A percentile compares a stretch with the other conserved stretches of the same genome.
These are phyloP conservation scores for Lasioglossum leucozonium DNA, from an alignment of 2,888 invertebrate species.

Conservation along the genomic window DNA sequence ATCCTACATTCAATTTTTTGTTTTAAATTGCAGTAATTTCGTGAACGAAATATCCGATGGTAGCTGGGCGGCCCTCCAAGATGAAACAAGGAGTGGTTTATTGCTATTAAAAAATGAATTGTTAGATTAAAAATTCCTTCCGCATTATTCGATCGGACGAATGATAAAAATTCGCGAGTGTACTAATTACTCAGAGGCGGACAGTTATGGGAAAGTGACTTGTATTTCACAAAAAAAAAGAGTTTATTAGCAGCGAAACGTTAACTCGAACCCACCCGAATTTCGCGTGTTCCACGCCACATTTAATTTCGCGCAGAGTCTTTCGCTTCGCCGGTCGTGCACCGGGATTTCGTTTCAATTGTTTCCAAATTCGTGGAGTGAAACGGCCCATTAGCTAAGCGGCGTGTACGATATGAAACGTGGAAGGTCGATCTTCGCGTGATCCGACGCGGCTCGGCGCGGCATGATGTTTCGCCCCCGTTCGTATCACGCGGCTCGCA, in stretches of 20 bases:
- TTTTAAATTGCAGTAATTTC: no score
- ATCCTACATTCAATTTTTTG: no score
- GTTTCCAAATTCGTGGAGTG: not conserved
- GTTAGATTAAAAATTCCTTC: no score
- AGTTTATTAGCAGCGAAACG: not conserved
- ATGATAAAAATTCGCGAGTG: no score
- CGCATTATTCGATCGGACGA: no score
- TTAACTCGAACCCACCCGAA: not conserved
- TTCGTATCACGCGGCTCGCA: slow-evolving; percentile 12
- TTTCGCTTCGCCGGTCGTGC: not conserved
- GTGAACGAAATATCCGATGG: no score
- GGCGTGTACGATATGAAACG: slow-evolving; percentile 16
- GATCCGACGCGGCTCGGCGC: slow-evolving; percentile 19
- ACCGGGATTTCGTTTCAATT: not conserved
- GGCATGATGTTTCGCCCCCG: slow-evolving; percentile 24
- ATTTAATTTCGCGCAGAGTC: not conserved
- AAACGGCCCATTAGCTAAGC: slow-evolving; percentile 9
- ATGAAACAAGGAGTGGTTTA: not conserved
- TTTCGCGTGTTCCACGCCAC: not conserved
- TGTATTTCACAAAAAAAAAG: not conserved
- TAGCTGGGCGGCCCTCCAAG: no score
- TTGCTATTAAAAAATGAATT: no score
- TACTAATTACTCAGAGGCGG: no score
- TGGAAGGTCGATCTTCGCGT: slow-evolving; percentile 37
- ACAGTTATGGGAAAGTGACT: not conserved